Evolutionary conservation across 2,888 invertebrate genomes (phyloP).

Genomic region (Hedychridium roseum): DNA sequence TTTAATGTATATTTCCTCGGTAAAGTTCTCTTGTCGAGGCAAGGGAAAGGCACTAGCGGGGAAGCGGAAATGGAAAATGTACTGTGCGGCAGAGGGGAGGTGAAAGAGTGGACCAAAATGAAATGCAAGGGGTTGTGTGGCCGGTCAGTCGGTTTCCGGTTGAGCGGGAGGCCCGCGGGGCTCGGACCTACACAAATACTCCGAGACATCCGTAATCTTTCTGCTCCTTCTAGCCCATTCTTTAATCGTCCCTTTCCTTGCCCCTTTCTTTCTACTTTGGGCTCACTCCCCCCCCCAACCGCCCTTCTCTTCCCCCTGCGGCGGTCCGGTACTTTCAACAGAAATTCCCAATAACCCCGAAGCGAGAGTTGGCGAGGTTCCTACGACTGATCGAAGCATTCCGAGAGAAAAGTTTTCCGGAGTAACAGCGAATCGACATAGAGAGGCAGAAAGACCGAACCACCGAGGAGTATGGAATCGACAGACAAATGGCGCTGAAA

Average conservation of each 20-base stretch:
- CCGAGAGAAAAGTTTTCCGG: constrained; percentile 15
- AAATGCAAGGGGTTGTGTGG: too few relatives aligned
- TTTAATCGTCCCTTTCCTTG: neutral
- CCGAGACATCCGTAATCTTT: constrained; percentile 38
- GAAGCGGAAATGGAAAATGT: too few relatives aligned
- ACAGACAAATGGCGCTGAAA: constrained; percentile 3
- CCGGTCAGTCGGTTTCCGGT: constrained; percentile 14
- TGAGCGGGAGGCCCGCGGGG: constrained; percentile 2
- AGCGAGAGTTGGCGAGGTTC: constrained; percentile 26
- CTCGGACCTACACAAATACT: constrained; percentile 21
- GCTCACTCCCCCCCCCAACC: neutral
- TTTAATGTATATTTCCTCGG: too few relatives aligned
- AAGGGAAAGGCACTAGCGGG: too few relatives aligned
- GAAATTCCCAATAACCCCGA: constrained; percentile 46
- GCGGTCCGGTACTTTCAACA: constrained; percentile 28
- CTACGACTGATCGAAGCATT: constrained; percentile 14
- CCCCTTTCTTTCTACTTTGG: neutral
- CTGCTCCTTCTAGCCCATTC: constrained; percentile 4
- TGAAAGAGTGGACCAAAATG: too few relatives aligned
- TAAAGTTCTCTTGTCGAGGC: too few relatives aligned
- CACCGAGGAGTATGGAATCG: neutral
- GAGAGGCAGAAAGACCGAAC: constrained; percentile 4
- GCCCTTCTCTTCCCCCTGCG: constrained; percentile 7
- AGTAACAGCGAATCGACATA: constrained; percentile 6
- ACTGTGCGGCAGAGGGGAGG: too few relatives aligned